These are phyloP conservation scores for Scopus umbretta DNA, from an alignment of 2,113 vertebrate genomes.

Conservation along the genomic window DNA sequence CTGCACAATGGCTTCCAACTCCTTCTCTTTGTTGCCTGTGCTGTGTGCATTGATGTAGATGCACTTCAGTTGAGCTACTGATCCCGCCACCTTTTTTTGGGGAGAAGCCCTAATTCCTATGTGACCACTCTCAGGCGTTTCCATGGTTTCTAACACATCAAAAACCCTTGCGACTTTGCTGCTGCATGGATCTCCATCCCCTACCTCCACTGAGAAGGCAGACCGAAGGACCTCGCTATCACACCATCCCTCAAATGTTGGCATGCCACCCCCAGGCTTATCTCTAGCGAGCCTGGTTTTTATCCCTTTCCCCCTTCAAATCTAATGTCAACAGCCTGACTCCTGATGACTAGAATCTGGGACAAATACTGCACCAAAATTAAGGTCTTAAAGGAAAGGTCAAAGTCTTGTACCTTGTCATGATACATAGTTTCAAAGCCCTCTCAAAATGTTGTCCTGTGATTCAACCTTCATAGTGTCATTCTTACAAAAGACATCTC, in stretches of 20 bases:
- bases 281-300: neutral
- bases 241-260: neutral
- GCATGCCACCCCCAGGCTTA: neutral
- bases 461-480: neutral
- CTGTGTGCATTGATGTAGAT: neutral
- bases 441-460: neutral
- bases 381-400: neutral
- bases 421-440: neutral
- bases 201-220: neutral
- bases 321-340: accelerated
- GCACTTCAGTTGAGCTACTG: neutral
- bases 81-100: neutral
- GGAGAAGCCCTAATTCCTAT: neutral
- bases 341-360: neutral
- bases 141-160: neutral
- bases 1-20: neutral
- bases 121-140: neutral
- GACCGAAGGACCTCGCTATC: neutral
- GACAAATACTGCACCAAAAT: neutral
- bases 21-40: neutral
- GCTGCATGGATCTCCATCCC: neutral
- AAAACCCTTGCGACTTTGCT: neutral
- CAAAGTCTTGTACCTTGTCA: neutral
- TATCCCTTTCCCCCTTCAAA: neutral
- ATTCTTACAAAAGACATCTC: neutral